A percentile compares a stretch with the other conserved stretches of the same genome.
These are phyloP conservation scores for Marcusenius ussheri DNA, from an alignment of 2,113 vertebrate species.

Conservation along the genomic window DNA sequence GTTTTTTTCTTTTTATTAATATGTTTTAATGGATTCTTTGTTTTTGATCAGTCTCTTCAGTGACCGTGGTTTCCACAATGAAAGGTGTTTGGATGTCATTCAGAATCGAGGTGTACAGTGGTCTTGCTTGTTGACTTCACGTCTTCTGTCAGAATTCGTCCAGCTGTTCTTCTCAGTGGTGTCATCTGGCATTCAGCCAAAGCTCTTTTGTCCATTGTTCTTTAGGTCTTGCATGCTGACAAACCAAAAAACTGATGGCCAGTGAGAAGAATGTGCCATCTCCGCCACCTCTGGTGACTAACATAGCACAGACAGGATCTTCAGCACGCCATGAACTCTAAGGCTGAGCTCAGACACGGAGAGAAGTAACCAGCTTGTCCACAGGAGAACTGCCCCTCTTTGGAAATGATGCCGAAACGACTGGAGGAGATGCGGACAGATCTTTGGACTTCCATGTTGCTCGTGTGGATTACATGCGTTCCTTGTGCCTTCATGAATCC, in stretches of 20 bases:
- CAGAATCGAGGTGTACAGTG: background rate
- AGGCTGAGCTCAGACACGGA: slow-evolving; percentile 29
- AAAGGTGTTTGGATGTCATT: background rate
- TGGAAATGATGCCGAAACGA: slow-evolving; percentile 79
- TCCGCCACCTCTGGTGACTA: background rate
- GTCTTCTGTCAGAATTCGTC: background rate
- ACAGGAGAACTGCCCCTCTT: slow-evolving; percentile 65
- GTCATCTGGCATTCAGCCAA: background rate
- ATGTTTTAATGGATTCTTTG: background rate
- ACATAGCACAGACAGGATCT: background rate
- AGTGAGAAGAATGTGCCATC: background rate
- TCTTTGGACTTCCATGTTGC: slow-evolving; percentile 84
- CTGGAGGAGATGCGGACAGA: slow-evolving; percentile 77
- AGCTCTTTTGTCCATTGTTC: background rate
- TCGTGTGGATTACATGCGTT: slow-evolving; percentile 91
- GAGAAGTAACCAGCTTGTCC: slow-evolving; percentile 75
- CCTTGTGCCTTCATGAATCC: slow-evolving; percentile 72
- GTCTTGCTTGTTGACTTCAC: background rate
- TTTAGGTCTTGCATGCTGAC: background rate
- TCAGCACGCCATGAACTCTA: background rate
- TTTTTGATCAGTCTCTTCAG: background rate
- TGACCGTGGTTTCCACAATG: background rate
- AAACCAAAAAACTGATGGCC: background rate
- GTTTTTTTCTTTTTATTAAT: too few relatives aligned
- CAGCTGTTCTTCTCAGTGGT: background rate